Evolutionary conservation across 2,888 invertebrate genomes (phyloP).

Genomic region (Pyrocoelia pectoralis): DNA sequence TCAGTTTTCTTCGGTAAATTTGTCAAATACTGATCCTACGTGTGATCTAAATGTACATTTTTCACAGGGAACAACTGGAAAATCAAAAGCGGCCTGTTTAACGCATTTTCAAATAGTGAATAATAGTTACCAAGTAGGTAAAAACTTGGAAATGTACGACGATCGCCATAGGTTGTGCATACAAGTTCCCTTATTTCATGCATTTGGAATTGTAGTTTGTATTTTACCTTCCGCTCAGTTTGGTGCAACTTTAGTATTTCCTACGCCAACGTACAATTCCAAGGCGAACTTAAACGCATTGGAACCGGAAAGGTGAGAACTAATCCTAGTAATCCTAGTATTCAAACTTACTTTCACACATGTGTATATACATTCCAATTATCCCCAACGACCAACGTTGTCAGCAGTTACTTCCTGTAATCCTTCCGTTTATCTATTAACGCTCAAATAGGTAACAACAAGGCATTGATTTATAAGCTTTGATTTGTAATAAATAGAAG

Average conservation of each 20-base stretch:
- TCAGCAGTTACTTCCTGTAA: too few relatives aligned
- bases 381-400: too few relatives aligned
- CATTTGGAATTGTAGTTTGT: constrained; percentile 75
- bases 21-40: background rate
- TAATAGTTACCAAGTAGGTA: constrained; percentile 73
- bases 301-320: constrained; percentile 69
- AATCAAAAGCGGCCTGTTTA: constrained; percentile 77
- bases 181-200: constrained; percentile 84
- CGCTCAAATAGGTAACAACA: too few relatives aligned
- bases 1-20: constrained; percentile 71
- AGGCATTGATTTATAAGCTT: too few relatives aligned
- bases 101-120: constrained; percentile 80
- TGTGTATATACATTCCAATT: background rate
- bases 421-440: too few relatives aligned
- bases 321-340: constrained; percentile 58
- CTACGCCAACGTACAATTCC: constrained; percentile 68
- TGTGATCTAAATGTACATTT: too few relatives aligned
- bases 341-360: background rate
- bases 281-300: constrained; percentile 69
- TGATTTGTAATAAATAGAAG: too few relatives aligned
- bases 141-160: constrained; percentile 59
- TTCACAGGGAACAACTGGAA: constrained; percentile 65
- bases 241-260: constrained; percentile 70
- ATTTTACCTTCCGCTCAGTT: constrained; percentile 66
- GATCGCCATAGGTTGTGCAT: constrained; percentile 65